A percentile compares a stretch with the other conserved stretches of the same genome.
Conservation (phyloP, 2,888 invertebrate species). For the Tipula confusa region DNA sequence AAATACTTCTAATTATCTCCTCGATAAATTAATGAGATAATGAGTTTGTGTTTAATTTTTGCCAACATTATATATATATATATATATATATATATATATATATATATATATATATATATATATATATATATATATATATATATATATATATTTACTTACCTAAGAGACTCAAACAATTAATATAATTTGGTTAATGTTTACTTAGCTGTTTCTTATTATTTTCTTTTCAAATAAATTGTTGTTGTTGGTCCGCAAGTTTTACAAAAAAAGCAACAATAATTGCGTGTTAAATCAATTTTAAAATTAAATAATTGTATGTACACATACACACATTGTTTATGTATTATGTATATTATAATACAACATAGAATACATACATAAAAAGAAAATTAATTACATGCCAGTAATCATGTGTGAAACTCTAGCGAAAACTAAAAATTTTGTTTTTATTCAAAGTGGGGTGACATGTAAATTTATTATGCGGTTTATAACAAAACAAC, state of each 20-base stretch:
- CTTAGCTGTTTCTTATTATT: neutral
- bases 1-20: neutral
- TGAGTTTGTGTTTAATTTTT: neutral
- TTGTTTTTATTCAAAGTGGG: neutral
- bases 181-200: constrained; percentile 8
- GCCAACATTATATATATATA: neutral
- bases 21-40: neutral
- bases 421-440: neutral
- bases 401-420: constrained; percentile 12
- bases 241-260: neutral
- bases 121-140: too few species aligned
- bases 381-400: constrained; percentile 12
- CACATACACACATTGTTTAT: neutral
- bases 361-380: neutral
- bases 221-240: neutral
- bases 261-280: too few species aligned
- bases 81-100: too few species aligned
- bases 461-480: constrained; percentile 3
- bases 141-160: neutral
- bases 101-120: too few species aligned
- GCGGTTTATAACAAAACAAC: neutral
- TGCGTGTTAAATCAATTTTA: constrained; percentile 7
- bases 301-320: constrained; percentile 4
- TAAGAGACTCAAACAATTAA: neutral
- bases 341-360: neutral